phyloP scores from a whole-genome alignment of 2,797 vertebrate genomes.

The Kryptopterus vitreolus region DNA sequence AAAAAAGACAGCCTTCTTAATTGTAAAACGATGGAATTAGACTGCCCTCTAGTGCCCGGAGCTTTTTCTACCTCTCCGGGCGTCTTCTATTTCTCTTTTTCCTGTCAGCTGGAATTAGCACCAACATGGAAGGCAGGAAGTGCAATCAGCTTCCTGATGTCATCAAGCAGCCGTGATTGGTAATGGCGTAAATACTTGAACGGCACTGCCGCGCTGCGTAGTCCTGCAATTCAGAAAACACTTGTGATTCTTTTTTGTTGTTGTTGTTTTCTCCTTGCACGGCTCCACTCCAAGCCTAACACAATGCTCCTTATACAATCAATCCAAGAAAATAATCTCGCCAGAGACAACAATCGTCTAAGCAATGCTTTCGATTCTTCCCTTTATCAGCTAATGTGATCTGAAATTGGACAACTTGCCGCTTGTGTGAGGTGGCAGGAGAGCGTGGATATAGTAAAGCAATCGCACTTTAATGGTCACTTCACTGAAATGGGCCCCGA shows the following conservation, averaged over 20 bases:
- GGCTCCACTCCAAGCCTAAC: slow-evolving; percentile 16
- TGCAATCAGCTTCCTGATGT: slow-evolving; percentile 39
- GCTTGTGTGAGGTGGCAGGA: slow-evolving; percentile 26
- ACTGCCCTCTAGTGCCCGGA: slow-evolving; percentile 48
- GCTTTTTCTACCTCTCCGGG: background rate
- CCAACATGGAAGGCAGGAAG: slow-evolving; percentile 28
- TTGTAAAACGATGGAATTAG: slow-evolving; percentile 32
- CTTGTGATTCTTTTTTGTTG: slow-evolving; percentile 2
- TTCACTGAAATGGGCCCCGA: slow-evolving; percentile 37
- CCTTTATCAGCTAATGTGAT: slow-evolving; percentile 54
- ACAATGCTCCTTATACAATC: slow-evolving; percentile 33
- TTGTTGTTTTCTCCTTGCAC: background rate
- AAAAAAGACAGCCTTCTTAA: background rate
- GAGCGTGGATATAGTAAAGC: slow-evolving; percentile 39
- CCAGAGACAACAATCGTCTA: slow-evolving; percentile 26
- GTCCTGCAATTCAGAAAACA: slow-evolving; percentile 26
- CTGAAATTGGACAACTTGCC: slow-evolving; percentile 47
- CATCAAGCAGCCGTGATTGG: slow-evolving; percentile 37
- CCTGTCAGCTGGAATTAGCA: slow-evolving; percentile 36
- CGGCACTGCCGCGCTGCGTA: slow-evolving; percentile 5
- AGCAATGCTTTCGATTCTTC: slow-evolving; percentile 33
- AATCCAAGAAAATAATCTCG: slow-evolving; percentile 39
- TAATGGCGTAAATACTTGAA: slow-evolving; percentile 38
- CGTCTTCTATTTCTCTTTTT: slow-evolving; percentile 9
- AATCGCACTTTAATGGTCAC: slow-evolving; percentile 41